Evolutionary conservation across 2,113 vertebrate genomes (phyloP), one percentile per base, ranked within the genome.

Genomic region (Cephalopterus ornatus): DNA sequence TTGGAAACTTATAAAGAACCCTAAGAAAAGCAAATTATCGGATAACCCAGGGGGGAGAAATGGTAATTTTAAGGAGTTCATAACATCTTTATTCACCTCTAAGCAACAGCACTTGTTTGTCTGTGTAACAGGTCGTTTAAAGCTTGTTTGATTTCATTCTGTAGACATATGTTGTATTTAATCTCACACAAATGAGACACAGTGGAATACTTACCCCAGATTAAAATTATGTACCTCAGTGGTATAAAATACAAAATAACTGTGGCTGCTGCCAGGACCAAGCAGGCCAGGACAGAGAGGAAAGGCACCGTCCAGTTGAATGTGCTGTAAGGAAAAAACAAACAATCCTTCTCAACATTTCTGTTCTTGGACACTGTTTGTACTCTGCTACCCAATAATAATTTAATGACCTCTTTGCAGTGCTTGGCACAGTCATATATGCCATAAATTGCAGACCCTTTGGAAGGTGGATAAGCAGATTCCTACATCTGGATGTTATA

Each of bases 231-330:
- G 95, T 99, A 99, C 86, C 99, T 98, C 84, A 99, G 97, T 2
- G 99, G 99, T 95, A 99, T 96, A 72, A 98, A 98, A 94, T 99
- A 99, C 61, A 99, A 83, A 11, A 97, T 24, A 15, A 96, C 17
- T 8, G 99, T 98, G 49, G 97, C 97, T n/a, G 96, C 91, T 68
- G 96, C 96, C 65, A 99, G 98, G 26, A 99, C 93, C 88, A 98
- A 59, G 66, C 98, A 99, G 92, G 99, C 98, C 96, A 99, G 97
- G 56, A 95, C 93, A 2, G 99, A 99, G 82, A 99, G 81, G 96
- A 99, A 99, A 0, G 99, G 99, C 35, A 99, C 99, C 0, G 99
- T 99, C 99, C 99, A 99, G 98, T 99, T 99, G 96, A 99, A 99
- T 2, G 98, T 98, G 97, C 99, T 99, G 97, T 14, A 33, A 94